Evolutionary conservation across 2,888 invertebrate species (phyloP), one percentile per base, ranked within the genome.

Genomic region (Buathra laborator): DNA sequence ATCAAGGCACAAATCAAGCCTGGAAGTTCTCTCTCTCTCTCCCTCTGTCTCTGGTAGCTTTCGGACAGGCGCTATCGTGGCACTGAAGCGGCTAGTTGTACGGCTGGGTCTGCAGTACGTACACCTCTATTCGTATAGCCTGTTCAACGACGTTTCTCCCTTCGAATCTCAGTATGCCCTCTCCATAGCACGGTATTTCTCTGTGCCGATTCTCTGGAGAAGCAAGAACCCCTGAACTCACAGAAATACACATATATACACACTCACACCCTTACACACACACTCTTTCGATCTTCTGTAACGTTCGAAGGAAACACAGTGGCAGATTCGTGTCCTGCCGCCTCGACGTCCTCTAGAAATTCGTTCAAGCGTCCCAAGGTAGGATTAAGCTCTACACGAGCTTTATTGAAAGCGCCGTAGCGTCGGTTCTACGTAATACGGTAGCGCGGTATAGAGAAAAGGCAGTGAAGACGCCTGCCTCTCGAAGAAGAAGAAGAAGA

Each of bases 321-420:
- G 44, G 43, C 32, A 44, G 56, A 77, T 79, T 56, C 66, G 80
- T 72, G 68, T 80, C 77, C 81, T 74, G n/a, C 48, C 75, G 72
- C 72, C 68, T 82, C 71, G 75, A 82, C 68, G 75, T 83, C 71
- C 86, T 85, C 81, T 37, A 37, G 78, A 83, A 85, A 86, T 78
- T 83, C 83, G 83, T 75, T 85, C 83, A 75, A 86, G 85, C 82
- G 70, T 83, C 43, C 59, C 77, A 80, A 71, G 62, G 68, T 67
- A 53, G 84, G 80, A 83, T 86, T 86, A 85, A 86, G 85, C 75
- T 77, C 74, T 81, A 71, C 70, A 81, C 83, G 83, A 86, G 85
- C 72, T 85, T 86, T 85, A 85, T 86, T 86, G 81, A 86, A 86
- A 83, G 78, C 75, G 59, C 66, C 76, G 71, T 75, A 71, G 72